phyloP scores from a whole-genome alignment of 2,888 invertebrate species.

The Sarcophaga subvicina region DNA sequence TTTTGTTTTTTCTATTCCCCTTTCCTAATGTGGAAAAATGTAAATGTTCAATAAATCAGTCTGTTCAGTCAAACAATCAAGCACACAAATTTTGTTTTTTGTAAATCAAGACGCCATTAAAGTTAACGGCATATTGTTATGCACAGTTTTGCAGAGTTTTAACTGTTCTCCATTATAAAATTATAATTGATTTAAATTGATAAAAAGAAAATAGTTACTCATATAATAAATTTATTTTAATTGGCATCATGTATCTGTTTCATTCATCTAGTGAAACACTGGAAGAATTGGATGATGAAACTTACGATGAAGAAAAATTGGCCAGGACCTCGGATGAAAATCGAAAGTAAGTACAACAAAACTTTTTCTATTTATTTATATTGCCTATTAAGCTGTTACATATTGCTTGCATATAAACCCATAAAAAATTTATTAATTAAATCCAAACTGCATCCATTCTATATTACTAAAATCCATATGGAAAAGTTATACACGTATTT shows the following conservation, averaged over 20 bases:
- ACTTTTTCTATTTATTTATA: background rate
- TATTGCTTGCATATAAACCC: background rate
- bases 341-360: conserved; percentile 84
- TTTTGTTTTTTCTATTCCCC: conserved; percentile 1
- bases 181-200: too few species aligned
- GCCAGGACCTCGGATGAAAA: conserved; percentile 86
- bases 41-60: background rate
- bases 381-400: background rate
- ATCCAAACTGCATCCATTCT: too few species aligned
- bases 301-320: conserved; percentile 87
- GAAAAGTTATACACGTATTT: too few species aligned
- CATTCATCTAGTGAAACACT: conserved; percentile 74
- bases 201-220: background rate
- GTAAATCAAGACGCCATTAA: too few species aligned
- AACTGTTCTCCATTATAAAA: too few species aligned
- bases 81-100: too few species aligned
- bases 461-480: too few species aligned
- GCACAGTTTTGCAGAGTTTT: too few species aligned
- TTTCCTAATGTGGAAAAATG: background rate
- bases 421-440: background rate
- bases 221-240: conserved; percentile 4
- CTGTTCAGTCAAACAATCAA: too few species aligned
- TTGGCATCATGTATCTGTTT: conserved; percentile 33
- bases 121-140: too few species aligned
- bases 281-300: conserved; percentile 85